Percentiles rank a stretch among this genome's conserved stretches.
phyloP scores from a whole-genome alignment of 2,113 vertebrate genomes.

The Chloropsis cyanopogon region DNA sequence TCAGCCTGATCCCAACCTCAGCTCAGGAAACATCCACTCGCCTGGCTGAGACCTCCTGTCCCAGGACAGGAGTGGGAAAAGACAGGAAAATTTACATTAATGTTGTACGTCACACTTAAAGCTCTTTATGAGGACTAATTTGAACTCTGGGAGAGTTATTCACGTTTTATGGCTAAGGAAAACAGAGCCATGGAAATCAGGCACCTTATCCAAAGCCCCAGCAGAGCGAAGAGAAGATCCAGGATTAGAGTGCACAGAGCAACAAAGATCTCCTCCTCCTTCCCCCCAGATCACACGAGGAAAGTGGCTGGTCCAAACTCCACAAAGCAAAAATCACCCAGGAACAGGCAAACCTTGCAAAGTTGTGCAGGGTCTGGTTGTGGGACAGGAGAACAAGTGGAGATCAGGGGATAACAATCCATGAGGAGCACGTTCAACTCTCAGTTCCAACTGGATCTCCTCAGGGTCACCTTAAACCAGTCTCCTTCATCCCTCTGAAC shows the following conservation, averaged over 20 bases:
- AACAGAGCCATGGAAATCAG: background rate
- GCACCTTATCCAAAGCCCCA: background rate
- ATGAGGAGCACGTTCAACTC: fast-evolving
- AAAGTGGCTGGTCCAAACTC: background rate
- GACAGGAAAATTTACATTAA: background rate
- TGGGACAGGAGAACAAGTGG: background rate
- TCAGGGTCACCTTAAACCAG: background rate
- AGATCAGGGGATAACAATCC: fast-evolving
- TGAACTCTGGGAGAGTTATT: background rate
- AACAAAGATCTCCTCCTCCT: background rate
- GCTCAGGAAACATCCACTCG: background rate
- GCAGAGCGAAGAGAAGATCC: background rate
- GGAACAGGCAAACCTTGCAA: background rate
- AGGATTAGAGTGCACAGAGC: background rate
- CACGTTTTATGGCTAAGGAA: fast-evolving
- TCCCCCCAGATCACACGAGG: background rate
- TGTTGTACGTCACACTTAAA: fast-evolving
- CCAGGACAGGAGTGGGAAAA: background rate
- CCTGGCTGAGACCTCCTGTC: background rate
- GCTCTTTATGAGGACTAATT: background rate
- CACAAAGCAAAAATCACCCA: background rate
- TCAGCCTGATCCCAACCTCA: background rate
- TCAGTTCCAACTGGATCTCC: background rate
- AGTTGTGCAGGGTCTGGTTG: background rate
- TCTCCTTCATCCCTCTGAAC: background rate